Conservation (phyloP, 2,113 vertebrate genomes). For the Pteruthius melanotis region DNA sequence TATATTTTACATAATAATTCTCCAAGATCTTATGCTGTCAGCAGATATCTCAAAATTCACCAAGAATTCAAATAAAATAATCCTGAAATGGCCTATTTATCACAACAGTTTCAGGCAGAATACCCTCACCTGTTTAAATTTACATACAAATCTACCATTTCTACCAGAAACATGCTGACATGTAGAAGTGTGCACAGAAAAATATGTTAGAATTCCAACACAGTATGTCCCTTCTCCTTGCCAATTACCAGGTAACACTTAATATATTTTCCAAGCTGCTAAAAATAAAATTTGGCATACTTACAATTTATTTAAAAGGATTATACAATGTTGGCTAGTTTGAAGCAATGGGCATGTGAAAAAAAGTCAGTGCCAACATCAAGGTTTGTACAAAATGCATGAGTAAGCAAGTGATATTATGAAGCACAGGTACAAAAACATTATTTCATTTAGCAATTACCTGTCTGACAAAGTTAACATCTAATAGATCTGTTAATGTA, state of each 20-base stretch:
- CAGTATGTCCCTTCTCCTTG: neutral
- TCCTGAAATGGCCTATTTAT: neutral
- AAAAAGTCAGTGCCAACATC: neutral
- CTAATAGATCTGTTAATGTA: conserved; percentile 8
- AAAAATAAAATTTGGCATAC: neutral
- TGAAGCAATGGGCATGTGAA: neutral
- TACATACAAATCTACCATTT: neutral
- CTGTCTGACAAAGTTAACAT: conserved; percentile 7
- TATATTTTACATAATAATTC: neutral
- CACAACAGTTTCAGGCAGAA: neutral
- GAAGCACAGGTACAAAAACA: neutral
- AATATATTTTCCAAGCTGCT: neutral
- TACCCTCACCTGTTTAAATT: neutral
- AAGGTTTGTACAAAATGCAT: neutral
- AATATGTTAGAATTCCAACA: neutral
- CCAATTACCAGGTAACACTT: neutral
- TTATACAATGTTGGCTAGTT: neutral
- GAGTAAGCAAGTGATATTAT: neutral
- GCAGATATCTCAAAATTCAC: neutral
- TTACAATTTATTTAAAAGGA: neutral
- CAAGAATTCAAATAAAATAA: neutral
- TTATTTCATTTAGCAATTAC: conserved; percentile 34
- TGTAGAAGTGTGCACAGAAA: neutral
- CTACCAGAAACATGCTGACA: neutral
- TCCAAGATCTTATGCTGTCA: neutral